phyloP scores from a whole-genome alignment of 2,888 invertebrate genomes.

The Teleogryllus oceanicus region DNA sequence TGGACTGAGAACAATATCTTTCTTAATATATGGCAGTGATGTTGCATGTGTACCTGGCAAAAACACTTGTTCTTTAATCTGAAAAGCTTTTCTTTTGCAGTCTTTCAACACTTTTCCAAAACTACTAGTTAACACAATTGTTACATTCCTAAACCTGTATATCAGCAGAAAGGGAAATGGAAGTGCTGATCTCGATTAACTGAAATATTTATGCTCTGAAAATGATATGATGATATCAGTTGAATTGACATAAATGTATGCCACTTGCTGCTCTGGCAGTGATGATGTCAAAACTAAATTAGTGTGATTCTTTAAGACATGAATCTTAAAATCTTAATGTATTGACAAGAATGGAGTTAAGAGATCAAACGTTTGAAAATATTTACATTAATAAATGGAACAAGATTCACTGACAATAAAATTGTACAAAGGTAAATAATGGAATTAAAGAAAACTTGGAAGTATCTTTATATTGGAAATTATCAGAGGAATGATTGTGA shows the following conservation, averaged over 20 bases:
- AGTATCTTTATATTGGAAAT: too few relatives aligned
- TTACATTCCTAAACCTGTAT: not conserved
- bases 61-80: slow-evolving; percentile 25
- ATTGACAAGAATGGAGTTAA: too few relatives aligned
- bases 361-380: too few relatives aligned
- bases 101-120: slow-evolving; percentile 23
- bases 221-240: not conserved
- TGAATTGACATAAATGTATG: not conserved
- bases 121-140: slow-evolving; percentile 8
- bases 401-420: too few relatives aligned
- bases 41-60: slow-evolving; percentile 30
- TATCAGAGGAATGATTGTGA: too few relatives aligned
- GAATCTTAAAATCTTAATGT: too few relatives aligned
- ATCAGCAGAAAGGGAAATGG: slow-evolving; percentile 18
- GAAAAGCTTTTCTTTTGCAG: not conserved
- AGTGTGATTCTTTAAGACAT: too few relatives aligned
- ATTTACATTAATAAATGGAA: too few relatives aligned
- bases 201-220: not conserved
- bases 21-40: slow-evolving; percentile 34
- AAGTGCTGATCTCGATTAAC: not conserved
- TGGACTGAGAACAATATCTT: slow-evolving; percentile 25
- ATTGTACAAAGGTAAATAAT: too few relatives aligned
- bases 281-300: too few relatives aligned
- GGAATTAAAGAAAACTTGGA: too few relatives aligned
- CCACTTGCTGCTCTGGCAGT: not conserved